Conservation (phyloP, 2,888 invertebrate species). For the Dryocosmus kuriphilus region DNA sequence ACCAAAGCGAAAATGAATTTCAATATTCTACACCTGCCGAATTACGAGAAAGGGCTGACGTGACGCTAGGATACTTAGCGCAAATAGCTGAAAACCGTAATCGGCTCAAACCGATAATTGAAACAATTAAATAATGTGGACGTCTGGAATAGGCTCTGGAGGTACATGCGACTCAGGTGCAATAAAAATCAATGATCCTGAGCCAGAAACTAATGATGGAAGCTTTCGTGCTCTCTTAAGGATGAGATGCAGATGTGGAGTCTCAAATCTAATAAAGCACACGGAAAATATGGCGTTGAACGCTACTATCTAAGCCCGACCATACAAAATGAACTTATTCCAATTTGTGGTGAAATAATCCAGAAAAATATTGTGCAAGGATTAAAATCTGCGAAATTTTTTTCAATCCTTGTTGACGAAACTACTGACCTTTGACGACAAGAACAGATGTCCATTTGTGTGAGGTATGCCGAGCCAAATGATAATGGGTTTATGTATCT, state of each 20-base stretch:
- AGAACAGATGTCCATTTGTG: conserved; percentile 29
- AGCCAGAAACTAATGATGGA: no score
- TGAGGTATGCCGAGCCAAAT: conserved; percentile 23
- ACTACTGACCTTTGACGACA: background rate
- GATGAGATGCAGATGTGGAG: background rate
- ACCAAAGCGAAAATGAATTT: no score
- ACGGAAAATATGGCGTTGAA: background rate
- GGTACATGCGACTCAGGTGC: conserved; percentile 3
- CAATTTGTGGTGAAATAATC: background rate
- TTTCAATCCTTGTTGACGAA: conserved; percentile 24
- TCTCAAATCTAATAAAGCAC: background rate
- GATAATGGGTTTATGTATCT: background rate
- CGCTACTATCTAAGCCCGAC: background rate
- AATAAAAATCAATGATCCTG: background rate
- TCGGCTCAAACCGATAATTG: background rate
- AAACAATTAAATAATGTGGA: conserved; percentile 2
- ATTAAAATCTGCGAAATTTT: background rate
- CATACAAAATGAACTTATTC: conserved; percentile 5
- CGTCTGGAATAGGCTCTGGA: background rate
- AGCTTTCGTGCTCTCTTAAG: background rate
- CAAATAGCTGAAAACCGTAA: background rate
- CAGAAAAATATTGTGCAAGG: background rate
- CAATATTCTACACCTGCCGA: no score
- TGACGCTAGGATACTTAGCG: no score
- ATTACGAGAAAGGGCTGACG: no score